phyloP scores from a whole-genome alignment of 2,113 vertebrate genomes.

The Aspidoscelis tigris region DNA sequence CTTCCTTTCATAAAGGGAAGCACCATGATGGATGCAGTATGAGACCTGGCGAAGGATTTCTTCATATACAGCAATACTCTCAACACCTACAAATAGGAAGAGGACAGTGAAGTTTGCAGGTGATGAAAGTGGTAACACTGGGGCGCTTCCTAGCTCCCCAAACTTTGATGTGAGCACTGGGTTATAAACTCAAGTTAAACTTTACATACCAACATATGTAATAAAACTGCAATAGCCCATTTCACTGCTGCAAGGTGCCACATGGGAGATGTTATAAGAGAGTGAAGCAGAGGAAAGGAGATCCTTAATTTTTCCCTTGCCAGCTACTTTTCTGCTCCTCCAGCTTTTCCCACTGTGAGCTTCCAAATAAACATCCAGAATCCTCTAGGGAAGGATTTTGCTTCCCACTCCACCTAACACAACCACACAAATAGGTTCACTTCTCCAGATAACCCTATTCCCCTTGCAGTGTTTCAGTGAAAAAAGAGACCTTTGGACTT shows the following conservation, averaged over 20 bases:
- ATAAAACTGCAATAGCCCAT: not conserved
- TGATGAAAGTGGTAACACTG: not conserved
- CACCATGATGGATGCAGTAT: slow-evolving; percentile 86
- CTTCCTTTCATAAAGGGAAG: slow-evolving; percentile 91
- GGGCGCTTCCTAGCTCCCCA: not conserved
- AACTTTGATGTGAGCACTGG: not conserved
- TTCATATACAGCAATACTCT: slow-evolving; percentile 95
- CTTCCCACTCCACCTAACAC: too few relatives aligned
- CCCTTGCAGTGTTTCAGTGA: not conserved
- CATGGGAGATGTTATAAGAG: too few relatives aligned
- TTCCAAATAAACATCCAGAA: not conserved
- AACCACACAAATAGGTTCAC: not conserved
- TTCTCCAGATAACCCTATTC: not conserved
- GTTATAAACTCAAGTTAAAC: not conserved
- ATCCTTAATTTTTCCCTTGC: not conserved
- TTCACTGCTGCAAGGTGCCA: not conserved
- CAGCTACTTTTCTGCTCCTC: not conserved
- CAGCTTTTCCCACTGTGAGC: not conserved
- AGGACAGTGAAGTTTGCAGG: not conserved
- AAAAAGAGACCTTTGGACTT: not conserved
- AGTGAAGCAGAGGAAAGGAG: not conserved
- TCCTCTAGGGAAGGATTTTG: not conserved
- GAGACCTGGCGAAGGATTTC: slow-evolving; percentile 90
- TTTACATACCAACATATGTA: not conserved
- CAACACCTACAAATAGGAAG: slow-evolving; percentile 79